A percentile compares a stretch with the other conserved stretches of the same genome.
Conservation (phyloP, 2,797 vertebrate genomes). For the Semaprochilodus insignis region DNA sequence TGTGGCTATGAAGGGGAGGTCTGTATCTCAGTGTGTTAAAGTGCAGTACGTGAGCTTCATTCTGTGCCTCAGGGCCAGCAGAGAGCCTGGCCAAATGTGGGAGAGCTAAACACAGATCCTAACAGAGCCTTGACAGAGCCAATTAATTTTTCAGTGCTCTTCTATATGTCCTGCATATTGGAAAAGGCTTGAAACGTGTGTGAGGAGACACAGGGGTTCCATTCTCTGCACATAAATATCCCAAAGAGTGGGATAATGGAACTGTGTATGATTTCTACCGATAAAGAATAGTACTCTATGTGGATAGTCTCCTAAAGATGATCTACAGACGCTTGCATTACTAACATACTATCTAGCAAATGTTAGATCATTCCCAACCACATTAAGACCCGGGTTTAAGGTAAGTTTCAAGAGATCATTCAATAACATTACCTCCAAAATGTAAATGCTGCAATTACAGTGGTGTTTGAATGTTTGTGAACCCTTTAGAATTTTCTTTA, state of each 20-base stretch:
- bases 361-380: no score
- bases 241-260: constrained; percentile 46
- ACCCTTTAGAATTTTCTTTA: no score
- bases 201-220: constrained; percentile 47
- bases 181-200: constrained; percentile 60
- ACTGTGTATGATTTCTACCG: constrained; percentile 15
- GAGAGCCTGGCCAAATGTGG: neutral
- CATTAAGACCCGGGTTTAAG: neutral
- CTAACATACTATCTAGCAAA: neutral
- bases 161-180: constrained; percentile 62
- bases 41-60: neutral
- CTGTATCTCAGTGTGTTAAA: neutral
- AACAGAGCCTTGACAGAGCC: constrained; percentile 53
- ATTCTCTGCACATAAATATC: constrained; percentile 61
- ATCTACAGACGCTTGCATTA: neutral
- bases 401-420: neutral
- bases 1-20: neutral
- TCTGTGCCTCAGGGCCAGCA: neutral
- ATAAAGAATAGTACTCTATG: neutral
- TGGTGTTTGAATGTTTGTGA: no score
- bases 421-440: no score
- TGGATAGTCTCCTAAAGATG: neutral
- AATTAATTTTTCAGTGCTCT: constrained; percentile 74
- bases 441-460: no score
- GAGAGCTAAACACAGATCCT: constrained; percentile 12